Base-by-base conservation (phyloP, 2,888 invertebrate genomes). In the Parnassius smintheus region DNA sequence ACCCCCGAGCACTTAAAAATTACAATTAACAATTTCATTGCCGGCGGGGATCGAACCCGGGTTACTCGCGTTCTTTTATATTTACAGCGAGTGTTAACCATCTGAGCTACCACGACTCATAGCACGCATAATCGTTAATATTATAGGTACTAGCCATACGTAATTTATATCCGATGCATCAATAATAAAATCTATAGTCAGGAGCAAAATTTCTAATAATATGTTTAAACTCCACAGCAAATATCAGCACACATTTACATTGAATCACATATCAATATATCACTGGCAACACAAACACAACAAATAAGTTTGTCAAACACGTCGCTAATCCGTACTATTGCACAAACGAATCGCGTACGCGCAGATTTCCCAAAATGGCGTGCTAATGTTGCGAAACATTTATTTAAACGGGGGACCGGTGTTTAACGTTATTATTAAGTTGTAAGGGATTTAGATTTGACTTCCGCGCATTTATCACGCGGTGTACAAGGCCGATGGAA, bases 371-470 rank as follows among this genome's bases (percentile, higher is more conserved):
- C 76, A 77, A 86, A 85, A 86, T 82, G 86, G 83, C 75, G 80
- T 77, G 75, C 75, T 83, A 85, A 86, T 87, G 85, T 88, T 83
- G 86, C 81, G 78, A 88, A 87, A 88, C 86, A 86, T 83, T 78
- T 76, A 78, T 83, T 83, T 83, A 68, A 81, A 86, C 77, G 75
- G 85, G 87, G 87, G 86, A 80, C 82, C 81, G 83, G 77, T 87
- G 85, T 88, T 88, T 87, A 85, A 81, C 82, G 80, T 82, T 85
- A 84, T 88, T 90, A 89, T 88, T 87, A 86, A 84, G 84, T 86
- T 86, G 86, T 85, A 82, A 85, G 82, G 83, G 86, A 85, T 77
- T 82, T 75, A 70, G 72, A 77, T 84, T 77, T 81, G 82, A 86
- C 88, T 87, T 87, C 88, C 86, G 83, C 83, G 83, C 84, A 88